Conservation (phyloP, 1,140 invertebrate genomes). For the Neocloeon triangulifer region DNA sequence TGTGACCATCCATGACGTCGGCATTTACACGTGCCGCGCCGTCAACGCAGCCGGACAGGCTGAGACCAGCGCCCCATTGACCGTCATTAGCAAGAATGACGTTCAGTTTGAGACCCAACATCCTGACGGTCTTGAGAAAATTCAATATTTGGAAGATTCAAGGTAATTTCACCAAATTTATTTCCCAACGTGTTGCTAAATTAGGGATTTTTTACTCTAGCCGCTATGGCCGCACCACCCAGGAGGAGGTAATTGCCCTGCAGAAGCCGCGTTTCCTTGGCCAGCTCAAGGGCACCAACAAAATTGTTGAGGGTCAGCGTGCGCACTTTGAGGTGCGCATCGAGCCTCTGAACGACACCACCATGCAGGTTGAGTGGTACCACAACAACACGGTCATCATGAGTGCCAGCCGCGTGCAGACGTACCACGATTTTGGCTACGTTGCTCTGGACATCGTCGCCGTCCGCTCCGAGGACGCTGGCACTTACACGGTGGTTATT, state of each 20-base stretch:
- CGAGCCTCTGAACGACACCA: slow-evolving; percentile 77
- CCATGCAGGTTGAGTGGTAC: slow-evolving; percentile 76
- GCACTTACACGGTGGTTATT: slow-evolving; percentile 72
- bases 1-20: slow-evolving; percentile 72
- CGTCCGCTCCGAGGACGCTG: slow-evolving; percentile 64
- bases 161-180: slow-evolving; percentile 21
- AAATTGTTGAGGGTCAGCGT: slow-evolving; percentile 85
- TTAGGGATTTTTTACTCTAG: slow-evolving; percentile 9
- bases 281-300: slow-evolving; percentile 70
- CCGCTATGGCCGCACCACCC: slow-evolving; percentile 19
- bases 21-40: slow-evolving; percentile 74
- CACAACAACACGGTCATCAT: slow-evolving; percentile 69
- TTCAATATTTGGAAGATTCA: slow-evolving; percentile 69
- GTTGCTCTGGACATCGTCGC: slow-evolving; percentile 81
- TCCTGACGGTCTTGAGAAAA: slow-evolving; percentile 65
- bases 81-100: slow-evolving; percentile 64
- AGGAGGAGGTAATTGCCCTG: slow-evolving; percentile 50
- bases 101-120: slow-evolving; percentile 69
- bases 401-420: slow-evolving; percentile 67
- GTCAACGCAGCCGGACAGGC: slow-evolving; percentile 75
- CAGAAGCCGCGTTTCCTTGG: slow-evolving; percentile 67
- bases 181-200: no score
- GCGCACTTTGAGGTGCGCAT: slow-evolving; percentile 91
- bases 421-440: slow-evolving; percentile 87
- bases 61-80: slow-evolving; percentile 66